Evolutionary conservation across 1,140 invertebrate species (phyloP).

Genomic region (Hycleus phaleratus): DNA sequence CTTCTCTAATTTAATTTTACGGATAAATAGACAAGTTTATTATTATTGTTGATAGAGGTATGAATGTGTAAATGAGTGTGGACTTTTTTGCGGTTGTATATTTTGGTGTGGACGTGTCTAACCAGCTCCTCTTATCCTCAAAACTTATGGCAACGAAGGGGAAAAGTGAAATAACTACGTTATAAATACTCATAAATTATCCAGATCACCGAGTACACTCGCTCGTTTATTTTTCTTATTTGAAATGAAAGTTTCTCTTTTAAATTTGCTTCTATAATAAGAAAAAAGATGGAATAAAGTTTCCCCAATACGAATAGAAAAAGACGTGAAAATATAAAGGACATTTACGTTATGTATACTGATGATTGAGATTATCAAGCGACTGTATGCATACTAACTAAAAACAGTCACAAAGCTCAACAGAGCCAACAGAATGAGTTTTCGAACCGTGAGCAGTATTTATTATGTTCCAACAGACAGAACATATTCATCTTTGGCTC

Average conservation of each 20-base stretch:
- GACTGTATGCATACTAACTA: conserved; percentile 32
- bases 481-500: conserved; percentile 5
- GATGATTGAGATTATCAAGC: conserved; percentile 32
- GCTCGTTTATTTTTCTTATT: neutral
- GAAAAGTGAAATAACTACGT: conserved; percentile 8
- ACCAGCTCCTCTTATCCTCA: too few species aligned
- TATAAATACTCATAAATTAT: conserved; percentile 15
- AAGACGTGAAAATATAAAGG: conserved; percentile 32
- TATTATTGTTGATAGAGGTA: too few species aligned
- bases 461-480: conserved; percentile 14
- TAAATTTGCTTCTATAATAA: too few species aligned
- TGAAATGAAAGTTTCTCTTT: too few species aligned
- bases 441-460: conserved; percentile 19
- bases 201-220: conserved; percentile 21
- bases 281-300: conserved; percentile 23
- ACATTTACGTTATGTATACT: conserved; percentile 38
- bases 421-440: conserved; percentile 17
- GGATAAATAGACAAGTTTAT: too few species aligned
- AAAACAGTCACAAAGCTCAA: neutral
- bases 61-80: too few species aligned
- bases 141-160: neutral
- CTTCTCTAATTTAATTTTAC: too few species aligned
- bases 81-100: too few species aligned
- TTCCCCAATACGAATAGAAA: conserved; percentile 25
- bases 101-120: too few species aligned